Evolutionary conservation across 2,888 invertebrate genomes (phyloP), one percentile per base, ranked within the genome.

Genomic region (Diaprepes abbreviatus): DNA sequence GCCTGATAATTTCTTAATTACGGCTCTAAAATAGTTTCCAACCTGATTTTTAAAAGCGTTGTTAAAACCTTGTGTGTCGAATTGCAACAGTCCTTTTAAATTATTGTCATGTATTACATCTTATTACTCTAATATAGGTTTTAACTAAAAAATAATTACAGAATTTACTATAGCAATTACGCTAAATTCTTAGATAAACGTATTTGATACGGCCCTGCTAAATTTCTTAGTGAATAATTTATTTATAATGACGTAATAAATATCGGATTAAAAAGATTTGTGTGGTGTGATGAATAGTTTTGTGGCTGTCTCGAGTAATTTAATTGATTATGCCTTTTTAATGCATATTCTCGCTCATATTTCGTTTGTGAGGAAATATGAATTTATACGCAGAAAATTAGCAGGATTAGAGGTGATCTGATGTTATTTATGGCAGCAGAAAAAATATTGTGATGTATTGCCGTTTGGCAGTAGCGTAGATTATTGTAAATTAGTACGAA

Each of bases 171-270:
- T n/a, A n/a, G n/a, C n/a, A n/a, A n/a, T n/a, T n/a, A n/a, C n/a
- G n/a, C n/a, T n/a, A n/a, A n/a, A n/a, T n/a, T n/a, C n/a, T n/a
- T n/a, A n/a, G n/a, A n/a, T n/a, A n/a, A n/a, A n/a, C n/a, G n/a
- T n/a, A n/a, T n/a, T n/a, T n/a, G n/a, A n/a, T 55, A 35, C 68
- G 33, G 28, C 3, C 68, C 68, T 68, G 68, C 4, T 1, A 19
- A 14, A 19, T 63, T 62, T 63, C 63, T 58, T 38, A 45, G 35
- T 83, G 83, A 83, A 83, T 83, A 84, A 84, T 84, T 83, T 84
- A 84, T 83, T 83, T 83, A 83, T 84, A 83, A 84, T 83, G 82
- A 82, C 79, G 81, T 79, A 81, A 83, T 84, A 84, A 84, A 84
- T 83, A 83, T 80, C 80, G 83, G 84, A 84, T 84, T 84, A 83